Conservation (phyloP, 2,797 vertebrate genomes). For the Phylloscopus collybita region DNA sequence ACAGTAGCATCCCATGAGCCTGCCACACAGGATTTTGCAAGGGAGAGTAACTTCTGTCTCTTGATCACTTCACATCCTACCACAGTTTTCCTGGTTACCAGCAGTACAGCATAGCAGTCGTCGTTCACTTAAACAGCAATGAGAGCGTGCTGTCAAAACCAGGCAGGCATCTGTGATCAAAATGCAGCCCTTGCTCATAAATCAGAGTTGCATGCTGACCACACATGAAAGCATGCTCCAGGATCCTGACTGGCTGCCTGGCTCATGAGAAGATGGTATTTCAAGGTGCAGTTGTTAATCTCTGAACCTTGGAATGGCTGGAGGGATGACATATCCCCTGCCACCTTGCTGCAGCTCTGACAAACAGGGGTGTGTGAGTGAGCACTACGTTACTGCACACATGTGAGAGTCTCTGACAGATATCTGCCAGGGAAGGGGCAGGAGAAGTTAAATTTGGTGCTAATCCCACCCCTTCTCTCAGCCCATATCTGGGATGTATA, state of each 20-base stretch:
- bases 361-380: not conserved
- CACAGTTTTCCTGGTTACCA: not conserved
- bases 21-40: not conserved
- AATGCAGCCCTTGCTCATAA: not conserved
- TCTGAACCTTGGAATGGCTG: not conserved
- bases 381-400: accelerated
- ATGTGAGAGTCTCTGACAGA: not conserved
- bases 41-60: not conserved
- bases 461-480: not conserved
- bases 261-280: not conserved
- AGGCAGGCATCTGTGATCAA: not conserved
- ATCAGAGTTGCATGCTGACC: not conserved
- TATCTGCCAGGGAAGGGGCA: not conserved
- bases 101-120: not conserved
- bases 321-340: not conserved
- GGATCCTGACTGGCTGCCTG: not conserved
- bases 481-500: not conserved
- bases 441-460: not conserved
- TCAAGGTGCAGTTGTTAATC: not conserved
- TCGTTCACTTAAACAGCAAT: not conserved
- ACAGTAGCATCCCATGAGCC: not conserved
- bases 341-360: not conserved
- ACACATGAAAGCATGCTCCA: not conserved
- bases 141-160: not conserved
- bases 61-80: not conserved